These are phyloP conservation scores for Caenorhabditis japonica DNA, from an alignment of 2,888 invertebrate species.

Conservation along the genomic window DNA sequence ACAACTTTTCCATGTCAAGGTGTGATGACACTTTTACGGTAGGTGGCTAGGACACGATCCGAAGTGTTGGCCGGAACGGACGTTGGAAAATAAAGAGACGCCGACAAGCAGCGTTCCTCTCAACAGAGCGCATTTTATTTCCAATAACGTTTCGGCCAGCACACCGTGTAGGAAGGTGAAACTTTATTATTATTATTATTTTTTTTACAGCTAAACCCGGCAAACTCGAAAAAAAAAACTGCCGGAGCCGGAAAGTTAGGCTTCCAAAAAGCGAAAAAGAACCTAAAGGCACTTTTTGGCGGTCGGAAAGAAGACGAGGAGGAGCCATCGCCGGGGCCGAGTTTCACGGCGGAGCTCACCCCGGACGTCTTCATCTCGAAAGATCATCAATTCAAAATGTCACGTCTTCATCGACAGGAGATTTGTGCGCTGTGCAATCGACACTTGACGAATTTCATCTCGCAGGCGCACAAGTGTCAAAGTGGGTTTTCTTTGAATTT, in stretches of 20 bases:
- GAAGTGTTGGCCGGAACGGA: too few relatives aligned
- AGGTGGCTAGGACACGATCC: too few relatives aligned
- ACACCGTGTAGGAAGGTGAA: too few relatives aligned
- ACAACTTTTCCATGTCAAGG: slow-evolving; percentile 48
- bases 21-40: slow-evolving; percentile 50
- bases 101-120: too few relatives aligned
- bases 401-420: slow-evolving; percentile 86
- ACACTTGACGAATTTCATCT: slow-evolving; percentile 84
- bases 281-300: slow-evolving; percentile 77
- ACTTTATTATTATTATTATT: too few relatives aligned
- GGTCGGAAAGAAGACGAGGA: slow-evolving; percentile 75
- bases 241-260: slow-evolving; percentile 76
- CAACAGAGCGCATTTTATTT: too few relatives aligned
- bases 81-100: too few relatives aligned
- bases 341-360: slow-evolving; percentile 51
- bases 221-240: slow-evolving; percentile 57
- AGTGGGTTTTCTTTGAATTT: slow-evolving; percentile 52
- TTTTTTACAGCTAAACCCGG: slow-evolving; percentile 43
- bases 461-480: slow-evolving; percentile 80
- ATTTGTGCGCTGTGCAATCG: slow-evolving; percentile 87
- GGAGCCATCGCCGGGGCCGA: slow-evolving; percentile 61
- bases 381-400: slow-evolving; percentile 78
- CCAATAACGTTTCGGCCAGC: too few relatives aligned
- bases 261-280: slow-evolving; percentile 79
- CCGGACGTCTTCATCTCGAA: slow-evolving; percentile 43